Conservation (phyloP, 2,113 vertebrate genomes). For the Mionectes macconnelli region DNA sequence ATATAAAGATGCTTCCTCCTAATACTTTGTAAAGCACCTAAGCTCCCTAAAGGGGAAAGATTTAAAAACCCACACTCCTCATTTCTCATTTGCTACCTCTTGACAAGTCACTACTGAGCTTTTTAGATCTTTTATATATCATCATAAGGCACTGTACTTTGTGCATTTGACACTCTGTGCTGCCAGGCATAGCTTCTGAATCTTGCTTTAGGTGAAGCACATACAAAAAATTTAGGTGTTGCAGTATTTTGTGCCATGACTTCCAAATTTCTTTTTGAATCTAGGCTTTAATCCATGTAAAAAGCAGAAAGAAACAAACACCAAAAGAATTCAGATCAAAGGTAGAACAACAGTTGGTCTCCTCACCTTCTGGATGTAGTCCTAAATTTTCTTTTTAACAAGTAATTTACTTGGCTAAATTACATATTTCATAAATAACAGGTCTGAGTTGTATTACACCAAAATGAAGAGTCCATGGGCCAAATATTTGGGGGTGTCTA, state of each 20-base stretch:
- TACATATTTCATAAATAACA: neutral
- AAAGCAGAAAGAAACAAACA: neutral
- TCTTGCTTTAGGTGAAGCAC: neutral
- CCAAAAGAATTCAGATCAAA: neutral
- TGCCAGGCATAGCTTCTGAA: neutral
- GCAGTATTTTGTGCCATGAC: neutral
- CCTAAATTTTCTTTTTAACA: neutral
- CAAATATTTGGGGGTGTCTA: neutral
- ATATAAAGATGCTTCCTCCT: conserved; percentile 7
- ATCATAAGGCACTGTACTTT: neutral
- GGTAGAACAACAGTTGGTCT: neutral
- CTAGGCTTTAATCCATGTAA: neutral
- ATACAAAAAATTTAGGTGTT: neutral
- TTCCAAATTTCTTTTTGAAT: neutral
- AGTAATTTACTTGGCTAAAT: neutral
- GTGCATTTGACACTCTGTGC: neutral
- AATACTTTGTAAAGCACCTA: neutral
- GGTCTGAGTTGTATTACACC: neutral
- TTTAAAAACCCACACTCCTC: conserved; percentile 9
- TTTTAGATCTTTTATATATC: neutral
- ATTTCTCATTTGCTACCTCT: conserved; percentile 17
- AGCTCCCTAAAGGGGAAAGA: conserved; percentile 23
- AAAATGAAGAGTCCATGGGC: neutral
- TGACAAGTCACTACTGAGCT: neutral
- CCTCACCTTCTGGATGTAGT: neutral